Conservation (phyloP, 2,113 vertebrate species). For the Tinamus guttatus region DNA sequence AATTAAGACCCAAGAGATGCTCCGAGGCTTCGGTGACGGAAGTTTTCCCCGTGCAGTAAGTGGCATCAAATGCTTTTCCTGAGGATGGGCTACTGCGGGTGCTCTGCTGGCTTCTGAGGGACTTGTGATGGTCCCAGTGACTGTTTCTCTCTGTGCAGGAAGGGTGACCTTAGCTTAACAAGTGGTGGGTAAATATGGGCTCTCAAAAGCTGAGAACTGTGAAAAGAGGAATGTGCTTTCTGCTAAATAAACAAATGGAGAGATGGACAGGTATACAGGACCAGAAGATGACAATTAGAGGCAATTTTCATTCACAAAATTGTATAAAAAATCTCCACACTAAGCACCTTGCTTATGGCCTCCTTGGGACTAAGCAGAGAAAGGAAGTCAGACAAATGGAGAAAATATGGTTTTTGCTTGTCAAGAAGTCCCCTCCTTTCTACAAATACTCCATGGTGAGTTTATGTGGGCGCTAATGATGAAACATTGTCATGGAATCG, state of each 20-base stretch:
- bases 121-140: background rate
- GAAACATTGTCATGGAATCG: background rate
- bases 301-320: background rate
- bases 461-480: background rate
- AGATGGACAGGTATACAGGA: rapidly evolving
- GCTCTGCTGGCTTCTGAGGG: background rate
- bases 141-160: background rate
- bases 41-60: background rate
- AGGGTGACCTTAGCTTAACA: background rate
- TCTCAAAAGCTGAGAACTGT: background rate
- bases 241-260: background rate
- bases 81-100: background rate
- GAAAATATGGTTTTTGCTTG: background rate
- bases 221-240: background rate
- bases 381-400: background rate
- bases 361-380: background rate
- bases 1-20: background rate
- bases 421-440: background rate
- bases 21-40: background rate
- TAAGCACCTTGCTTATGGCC: background rate
- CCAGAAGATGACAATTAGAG: background rate
- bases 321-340: background rate
- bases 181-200: background rate
- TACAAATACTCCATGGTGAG: background rate
- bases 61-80: background rate